Evolutionary conservation across 2,797 vertebrate species (phyloP).

Genomic region (Molossus molossus): DNA sequence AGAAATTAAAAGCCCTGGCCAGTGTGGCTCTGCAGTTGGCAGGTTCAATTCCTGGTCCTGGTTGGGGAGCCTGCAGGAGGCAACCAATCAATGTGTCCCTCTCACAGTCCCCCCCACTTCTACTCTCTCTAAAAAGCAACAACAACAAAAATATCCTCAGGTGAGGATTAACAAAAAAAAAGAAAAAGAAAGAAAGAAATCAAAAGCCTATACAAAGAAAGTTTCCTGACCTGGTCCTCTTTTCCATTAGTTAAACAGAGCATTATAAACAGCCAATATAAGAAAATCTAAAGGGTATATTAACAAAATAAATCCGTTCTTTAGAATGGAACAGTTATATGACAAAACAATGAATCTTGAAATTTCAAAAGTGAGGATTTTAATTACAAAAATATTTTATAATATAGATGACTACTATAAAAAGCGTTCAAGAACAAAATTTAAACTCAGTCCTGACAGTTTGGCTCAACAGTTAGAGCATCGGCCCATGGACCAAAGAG

Average conservation of each 20-base stretch:
- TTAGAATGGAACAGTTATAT: background rate
- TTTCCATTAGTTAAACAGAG: conserved; percentile 32
- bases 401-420: conserved; percentile 36
- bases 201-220: background rate
- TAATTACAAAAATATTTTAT: conserved; percentile 50
- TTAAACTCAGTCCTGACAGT: background rate
- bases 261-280: background rate
- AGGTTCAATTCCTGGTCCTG: too few relatives aligned
- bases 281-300: background rate
- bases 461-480: too few relatives aligned
- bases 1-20: conserved; percentile 9
- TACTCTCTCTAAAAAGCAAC: too few relatives aligned
- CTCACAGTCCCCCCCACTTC: too few relatives aligned
- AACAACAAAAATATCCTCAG: too few relatives aligned
- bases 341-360: background rate
- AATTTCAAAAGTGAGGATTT: conserved; percentile 42
- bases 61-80: too few relatives aligned
- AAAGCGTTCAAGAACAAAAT: background rate
- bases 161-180: too few relatives aligned
- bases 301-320: conserved; percentile 3
- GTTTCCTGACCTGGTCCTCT: background rate
- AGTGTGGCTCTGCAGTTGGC: too few relatives aligned
- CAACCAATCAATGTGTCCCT: too few relatives aligned
- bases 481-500: too few relatives aligned
- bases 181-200: background rate